Base-by-base conservation (phyloP, 2,888 invertebrate genomes). In the Tribolium freemani region DNA sequence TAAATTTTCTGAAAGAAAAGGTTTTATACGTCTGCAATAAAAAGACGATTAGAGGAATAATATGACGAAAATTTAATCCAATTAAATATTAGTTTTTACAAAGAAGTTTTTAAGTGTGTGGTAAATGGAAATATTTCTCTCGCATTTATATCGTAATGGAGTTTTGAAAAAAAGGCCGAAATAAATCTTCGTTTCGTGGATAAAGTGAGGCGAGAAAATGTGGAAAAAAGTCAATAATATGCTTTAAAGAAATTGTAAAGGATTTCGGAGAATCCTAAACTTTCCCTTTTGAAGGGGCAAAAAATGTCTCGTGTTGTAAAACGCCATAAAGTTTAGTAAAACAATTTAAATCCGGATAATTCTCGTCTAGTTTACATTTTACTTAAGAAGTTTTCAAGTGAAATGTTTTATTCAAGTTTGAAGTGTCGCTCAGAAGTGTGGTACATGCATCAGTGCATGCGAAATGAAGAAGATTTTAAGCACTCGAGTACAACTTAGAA, bases 341-440 rank as follows among this genome's bases (percentile, higher is more conserved):
- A 38, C 38, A 38, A 38, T 38, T 38, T 38, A 38, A 38, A 38
- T 38, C 38, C 38, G n/a, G 38, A 8, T 38, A 38, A 38, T 38
- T 38, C 38, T 38, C n/a, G 38, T 38, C 38, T 38, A 38, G 38
- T 38, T 38, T 38, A 38, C 38, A 38, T 38, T 38, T 38, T 8
- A 38, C 26, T 26, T 26, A 26, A 26, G 26, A 38, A 51, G 9
- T 51, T 56, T 56, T 8, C 3, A 44, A 57, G 57, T 44, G 31
- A 8, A 13, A 64, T 64, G 64, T 64, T 64, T 64, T 64, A 64
- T 64, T 64, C 64, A 63, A 44, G 50, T 63, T 50, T 38, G 38
- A 38, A 38, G 38, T 38, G 38, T 38, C 38, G 38, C 38, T 1
- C 8, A 38, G 38, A 38, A 38, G 38, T 38, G 38, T 38, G 38